phyloP scores from a whole-genome alignment of 2,888 invertebrate species.

The Phlogophora meticulosa region DNA sequence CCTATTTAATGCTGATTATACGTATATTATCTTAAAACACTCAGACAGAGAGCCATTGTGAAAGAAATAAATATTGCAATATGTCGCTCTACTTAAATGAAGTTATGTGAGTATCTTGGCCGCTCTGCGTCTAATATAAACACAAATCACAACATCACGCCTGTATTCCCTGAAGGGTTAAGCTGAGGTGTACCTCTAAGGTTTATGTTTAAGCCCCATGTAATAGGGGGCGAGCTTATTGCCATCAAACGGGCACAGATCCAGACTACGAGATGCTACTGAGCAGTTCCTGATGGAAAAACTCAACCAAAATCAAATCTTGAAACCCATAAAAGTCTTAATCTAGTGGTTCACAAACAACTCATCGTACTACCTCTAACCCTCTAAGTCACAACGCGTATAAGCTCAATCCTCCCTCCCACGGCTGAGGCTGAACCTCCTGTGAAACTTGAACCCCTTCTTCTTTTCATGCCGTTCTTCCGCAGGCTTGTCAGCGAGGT shows the following conservation, averaged over 20 bases:
- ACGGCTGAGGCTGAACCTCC: slow-evolving; percentile 86
- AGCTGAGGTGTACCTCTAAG: too few relatives aligned
- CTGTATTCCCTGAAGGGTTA: too few relatives aligned
- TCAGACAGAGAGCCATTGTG: not conserved
- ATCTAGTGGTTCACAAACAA: slow-evolving; percentile 36
- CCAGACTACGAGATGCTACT: too few relatives aligned
- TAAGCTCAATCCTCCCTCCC: slow-evolving; percentile 85
- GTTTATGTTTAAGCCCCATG: too few relatives aligned
- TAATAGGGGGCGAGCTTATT: too few relatives aligned
- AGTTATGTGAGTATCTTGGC: not conserved
- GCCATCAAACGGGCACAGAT: too few relatives aligned
- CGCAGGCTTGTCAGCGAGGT: slow-evolving; percentile 79
- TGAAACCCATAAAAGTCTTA: too few relatives aligned
- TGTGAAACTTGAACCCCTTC: slow-evolving; percentile 87
- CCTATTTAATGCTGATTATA: not conserved
- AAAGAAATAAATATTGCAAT: not conserved
- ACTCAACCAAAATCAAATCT: too few relatives aligned
- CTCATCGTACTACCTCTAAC: slow-evolving; percentile 35
- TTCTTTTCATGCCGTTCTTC: slow-evolving; percentile 85
- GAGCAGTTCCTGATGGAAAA: too few relatives aligned
- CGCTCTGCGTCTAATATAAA: not conserved
- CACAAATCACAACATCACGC: too few relatives aligned
- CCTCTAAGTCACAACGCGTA: slow-evolving; percentile 64
- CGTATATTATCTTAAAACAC: not conserved
- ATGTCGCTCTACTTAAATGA: not conserved